Conservation (phyloP, 2,113 vertebrate species). For the Galeopterus variegatus region DNA sequence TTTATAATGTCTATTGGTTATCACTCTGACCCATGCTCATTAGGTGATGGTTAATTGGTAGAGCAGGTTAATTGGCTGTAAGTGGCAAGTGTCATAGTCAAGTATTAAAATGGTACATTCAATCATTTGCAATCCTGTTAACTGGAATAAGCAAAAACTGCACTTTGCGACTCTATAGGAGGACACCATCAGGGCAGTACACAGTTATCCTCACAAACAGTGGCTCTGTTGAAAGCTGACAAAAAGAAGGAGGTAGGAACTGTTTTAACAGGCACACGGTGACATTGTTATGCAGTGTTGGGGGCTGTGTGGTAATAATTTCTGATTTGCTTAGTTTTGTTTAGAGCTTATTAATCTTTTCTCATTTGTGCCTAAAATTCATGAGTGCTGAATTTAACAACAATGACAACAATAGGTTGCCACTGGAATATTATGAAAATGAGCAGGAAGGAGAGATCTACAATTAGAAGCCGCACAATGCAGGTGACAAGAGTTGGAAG, state of each 20-base stretch:
- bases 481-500: conserved; percentile 52
- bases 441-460: neutral
- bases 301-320: neutral
- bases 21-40: neutral
- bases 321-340: conserved; percentile 22
- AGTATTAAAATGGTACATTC: neutral
- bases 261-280: neutral
- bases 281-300: neutral
- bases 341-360: neutral
- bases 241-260: neutral
- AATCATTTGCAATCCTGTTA: neutral
- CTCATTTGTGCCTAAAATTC: neutral
- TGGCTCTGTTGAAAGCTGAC: neutral
- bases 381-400: neutral
- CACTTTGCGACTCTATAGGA: neutral
- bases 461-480: neutral
- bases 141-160: neutral
- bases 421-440: neutral
- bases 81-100: neutral
- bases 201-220: too few relatives aligned
- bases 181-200: neutral
- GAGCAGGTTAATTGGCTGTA: neutral
- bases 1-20: neutral
- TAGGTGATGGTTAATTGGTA: neutral
- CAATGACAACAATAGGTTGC: neutral